Base-by-base conservation (phyloP, 2,797 vertebrate genomes). In the Numenius phaeopus region DNA sequence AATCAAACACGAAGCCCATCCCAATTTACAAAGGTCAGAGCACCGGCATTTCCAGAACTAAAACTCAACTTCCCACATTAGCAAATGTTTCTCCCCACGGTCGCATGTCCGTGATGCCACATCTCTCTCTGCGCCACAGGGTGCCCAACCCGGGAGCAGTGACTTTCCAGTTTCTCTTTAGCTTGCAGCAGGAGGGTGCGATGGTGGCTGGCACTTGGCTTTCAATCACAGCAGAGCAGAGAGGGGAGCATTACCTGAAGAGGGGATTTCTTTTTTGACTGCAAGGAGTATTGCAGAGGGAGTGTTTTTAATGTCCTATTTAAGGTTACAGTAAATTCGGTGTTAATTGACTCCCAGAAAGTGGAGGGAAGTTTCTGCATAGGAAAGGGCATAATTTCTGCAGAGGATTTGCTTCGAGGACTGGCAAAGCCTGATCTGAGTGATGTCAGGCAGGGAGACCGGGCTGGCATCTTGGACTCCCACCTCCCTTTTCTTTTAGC, bases 91-190 rank as follows among this genome's bases (percentile, higher is more conserved):
- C 64, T 83, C 62, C 57, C 58, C 30, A 5, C 16, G 20, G 30
- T 1, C 13, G 20, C 26, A 5, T 1, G 23, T 0, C 0, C 19
- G 4, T 16, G 50, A 7, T 42, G 52, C 61, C 52, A 5, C 21
- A 0, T 17, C 5, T 0, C 11, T 9, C 14, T 11, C 58, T 4
- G 42, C 1, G 0, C 49, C 57, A 6, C 11, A 1, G 0, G 49
- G 10, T 14, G 20, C 16, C 32, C 65, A 21, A 1, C 13, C 29
- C 27, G 0, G 24, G 39, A 79, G 22, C 55, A 2, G 0, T 4
- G 19, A 32, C 16, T 32, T 29, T 14, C 50, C 65, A 39, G 42
- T 10, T 27, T 2, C 9, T 27, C 24, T 61, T 21, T 8, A 39
- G 6, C 22, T 32, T 29, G 3, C 14, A 40, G 9, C 21, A 10